Conservation (phyloP, 2,797 vertebrate genomes). For the Danio tinwini region DNA sequence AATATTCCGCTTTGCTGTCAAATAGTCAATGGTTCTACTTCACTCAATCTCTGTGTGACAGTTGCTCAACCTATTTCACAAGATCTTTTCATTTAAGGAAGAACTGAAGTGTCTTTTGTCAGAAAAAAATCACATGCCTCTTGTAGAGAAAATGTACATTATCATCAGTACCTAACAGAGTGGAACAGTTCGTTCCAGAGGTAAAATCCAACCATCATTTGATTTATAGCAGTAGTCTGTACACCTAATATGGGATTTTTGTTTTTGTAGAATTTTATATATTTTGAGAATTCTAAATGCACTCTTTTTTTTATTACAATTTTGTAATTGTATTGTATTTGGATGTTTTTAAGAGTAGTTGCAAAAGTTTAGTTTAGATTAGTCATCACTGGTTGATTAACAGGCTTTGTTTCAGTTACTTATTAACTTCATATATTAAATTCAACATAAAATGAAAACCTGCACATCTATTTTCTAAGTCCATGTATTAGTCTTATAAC, state of each 20-base stretch:
- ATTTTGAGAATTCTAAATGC: too few species aligned
- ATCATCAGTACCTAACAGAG: not conserved
- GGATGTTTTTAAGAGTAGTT: too few species aligned
- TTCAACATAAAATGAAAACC: too few species aligned
- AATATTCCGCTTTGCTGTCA: not conserved
- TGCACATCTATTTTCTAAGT: too few species aligned
- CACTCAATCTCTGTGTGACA: not conserved
- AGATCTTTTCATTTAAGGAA: not conserved
- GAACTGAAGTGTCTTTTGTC: not conserved
- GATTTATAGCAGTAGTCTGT: not conserved
- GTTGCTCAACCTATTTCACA: not conserved
- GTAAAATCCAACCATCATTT: not conserved
- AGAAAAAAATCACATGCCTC: not conserved
- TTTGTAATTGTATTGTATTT: too few species aligned
- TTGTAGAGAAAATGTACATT: not conserved
- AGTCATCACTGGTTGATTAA: too few species aligned
- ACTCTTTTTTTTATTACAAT: too few species aligned
- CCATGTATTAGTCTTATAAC: too few species aligned
- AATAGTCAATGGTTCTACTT: not conserved
- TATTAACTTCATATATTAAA: too few species aligned
- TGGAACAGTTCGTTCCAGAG: not conserved
- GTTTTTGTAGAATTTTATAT: not conserved
- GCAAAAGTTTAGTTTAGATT: too few species aligned
- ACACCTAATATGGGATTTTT: not conserved
- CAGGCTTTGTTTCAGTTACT: too few species aligned